A percentile compares a stretch with the other conserved stretches of the same genome.
Conservation (phyloP, 2,888 invertebrate genomes). For the Automeris io region DNA sequence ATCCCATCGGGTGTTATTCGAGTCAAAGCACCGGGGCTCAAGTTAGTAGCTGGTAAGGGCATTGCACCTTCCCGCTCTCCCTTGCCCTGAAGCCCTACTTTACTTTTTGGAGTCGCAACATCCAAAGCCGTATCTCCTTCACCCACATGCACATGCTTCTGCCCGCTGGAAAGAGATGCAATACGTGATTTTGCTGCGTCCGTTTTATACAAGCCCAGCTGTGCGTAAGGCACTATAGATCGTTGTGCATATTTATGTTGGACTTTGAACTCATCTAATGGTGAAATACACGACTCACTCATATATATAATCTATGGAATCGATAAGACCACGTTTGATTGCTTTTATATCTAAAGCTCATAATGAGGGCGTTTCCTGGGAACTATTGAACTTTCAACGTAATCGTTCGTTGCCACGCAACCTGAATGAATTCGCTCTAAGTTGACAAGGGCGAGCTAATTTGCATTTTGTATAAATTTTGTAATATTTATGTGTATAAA, state of each 20-base stretch:
- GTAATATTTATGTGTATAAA: conserved; percentile 1
- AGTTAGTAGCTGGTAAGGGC: conserved; percentile 65
- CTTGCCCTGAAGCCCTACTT: conserved; percentile 75
- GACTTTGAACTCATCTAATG: conserved; percentile 71
- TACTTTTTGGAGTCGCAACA: conserved; percentile 56
- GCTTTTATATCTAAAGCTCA: conserved; percentile 24
- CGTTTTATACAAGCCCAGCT: conserved; percentile 56
- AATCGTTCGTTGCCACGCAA: conserved; percentile 7
- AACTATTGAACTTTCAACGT: conserved; percentile 10
- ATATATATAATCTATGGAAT: conserved; percentile 44
- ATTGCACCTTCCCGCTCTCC: conserved; percentile 72
- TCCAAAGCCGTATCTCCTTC: conserved; percentile 49
- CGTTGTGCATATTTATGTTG: conserved; percentile 57
- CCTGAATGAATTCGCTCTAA: not conserved
- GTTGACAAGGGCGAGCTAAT: not conserved
- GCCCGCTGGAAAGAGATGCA: conserved; percentile 66
- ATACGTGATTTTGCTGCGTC: conserved; percentile 45
- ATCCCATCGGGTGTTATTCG: conserved; percentile 45
- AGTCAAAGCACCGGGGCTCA: conserved; percentile 66
- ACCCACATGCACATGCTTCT: conserved; percentile 40
- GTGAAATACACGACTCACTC: conserved; percentile 54
- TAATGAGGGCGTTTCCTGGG: conserved; percentile 29
- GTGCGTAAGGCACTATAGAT: conserved; percentile 56
- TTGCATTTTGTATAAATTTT: not conserved
- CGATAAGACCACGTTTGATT: conserved; percentile 39